Percentiles rank a stretch among this genome's conserved stretches.
phyloP scores from a whole-genome alignment of 1,140 invertebrate genomes.

The Lordiphosa clarofinis region DNA sequence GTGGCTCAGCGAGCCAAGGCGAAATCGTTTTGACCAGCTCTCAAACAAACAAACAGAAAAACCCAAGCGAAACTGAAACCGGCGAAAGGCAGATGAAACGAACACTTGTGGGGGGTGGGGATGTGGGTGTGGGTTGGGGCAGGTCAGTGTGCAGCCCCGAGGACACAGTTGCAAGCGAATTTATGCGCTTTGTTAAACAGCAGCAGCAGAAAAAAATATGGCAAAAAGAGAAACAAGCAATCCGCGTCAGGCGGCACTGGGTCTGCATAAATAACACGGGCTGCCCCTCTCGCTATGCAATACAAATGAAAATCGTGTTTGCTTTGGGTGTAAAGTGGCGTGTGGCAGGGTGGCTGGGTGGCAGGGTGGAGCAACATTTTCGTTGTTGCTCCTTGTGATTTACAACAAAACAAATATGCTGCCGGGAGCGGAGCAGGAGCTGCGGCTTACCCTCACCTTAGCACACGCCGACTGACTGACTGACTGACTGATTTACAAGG shows the following conservation, averaged over 20 bases:
- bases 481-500: constrained; percentile 75
- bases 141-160: constrained; percentile 49
- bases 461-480: constrained; percentile 8
- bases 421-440: constrained; percentile 19
- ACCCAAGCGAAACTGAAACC: constrained; percentile 28
- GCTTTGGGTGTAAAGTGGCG: constrained; percentile 72
- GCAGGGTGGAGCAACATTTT: constrained; percentile 50
- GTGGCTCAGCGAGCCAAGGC: constrained; percentile 34
- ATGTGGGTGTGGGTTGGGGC: background rate
- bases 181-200: constrained; percentile 78
- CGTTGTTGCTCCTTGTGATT: constrained; percentile 67
- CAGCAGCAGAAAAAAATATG: constrained; percentile 66
- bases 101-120: constrained; percentile 30
- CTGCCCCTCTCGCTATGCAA: constrained; percentile 23
- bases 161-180: constrained; percentile 77
- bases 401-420: constrained; percentile 77
- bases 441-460: constrained; percentile 53
- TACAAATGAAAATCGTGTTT: constrained; percentile 78
- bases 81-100: constrained; percentile 67
- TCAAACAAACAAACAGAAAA: constrained; percentile 66
- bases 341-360: constrained; percentile 52
- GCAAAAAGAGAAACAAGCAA: constrained; percentile 62
- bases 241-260: constrained; percentile 53
- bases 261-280: constrained; percentile 67
- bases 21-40: constrained; percentile 74